phyloP scores from a whole-genome alignment of 1,140 invertebrate species.

The Trachymyrmex cornetzi region DNA sequence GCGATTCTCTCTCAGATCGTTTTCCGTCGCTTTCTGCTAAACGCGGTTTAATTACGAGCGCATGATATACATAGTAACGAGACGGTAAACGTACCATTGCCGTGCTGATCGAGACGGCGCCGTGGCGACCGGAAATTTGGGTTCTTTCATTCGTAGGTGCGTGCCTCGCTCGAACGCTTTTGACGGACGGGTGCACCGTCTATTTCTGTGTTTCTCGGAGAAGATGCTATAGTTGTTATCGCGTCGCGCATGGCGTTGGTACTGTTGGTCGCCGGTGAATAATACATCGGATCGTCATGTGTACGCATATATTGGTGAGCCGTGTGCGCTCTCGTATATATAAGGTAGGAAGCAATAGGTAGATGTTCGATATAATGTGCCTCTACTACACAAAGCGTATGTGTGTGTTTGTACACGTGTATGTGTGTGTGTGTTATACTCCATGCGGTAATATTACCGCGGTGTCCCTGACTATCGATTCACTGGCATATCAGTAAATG shows the following conservation, averaged over 20 bases:
- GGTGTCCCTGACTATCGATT: slow-evolving; percentile 50
- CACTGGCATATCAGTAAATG: slow-evolving; percentile 12
- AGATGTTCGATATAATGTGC: slow-evolving; percentile 13
- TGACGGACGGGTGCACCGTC: slow-evolving; percentile 37
- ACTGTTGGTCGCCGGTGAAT: slow-evolving; percentile 39
- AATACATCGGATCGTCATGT: slow-evolving; percentile 48
- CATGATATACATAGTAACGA: not conserved
- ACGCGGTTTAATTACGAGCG: not conserved
- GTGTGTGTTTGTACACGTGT: too few species aligned
- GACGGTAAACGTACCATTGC: not conserved
- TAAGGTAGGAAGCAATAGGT: not conserved
- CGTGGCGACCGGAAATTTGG: slow-evolving; percentile 32
- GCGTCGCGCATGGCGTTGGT: slow-evolving; percentile 55
- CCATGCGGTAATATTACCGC: slow-evolving; percentile 37
- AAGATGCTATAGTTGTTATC: slow-evolving; percentile 63
- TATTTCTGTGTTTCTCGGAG: slow-evolving; percentile 61
- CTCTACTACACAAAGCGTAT: not conserved
- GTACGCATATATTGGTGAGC: slow-evolving; percentile 20
- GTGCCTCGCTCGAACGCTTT: slow-evolving; percentile 31
- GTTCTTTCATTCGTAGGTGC: slow-evolving; percentile 29
- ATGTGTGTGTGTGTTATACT: slow-evolving; percentile 1
- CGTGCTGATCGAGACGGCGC: slow-evolving; percentile 3
- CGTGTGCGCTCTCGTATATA: not conserved
- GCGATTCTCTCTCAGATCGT: not conserved
- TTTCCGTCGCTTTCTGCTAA: not conserved